phyloP scores from a whole-genome alignment of 2,888 invertebrate species.

The Stictocephala bisonia region DNA sequence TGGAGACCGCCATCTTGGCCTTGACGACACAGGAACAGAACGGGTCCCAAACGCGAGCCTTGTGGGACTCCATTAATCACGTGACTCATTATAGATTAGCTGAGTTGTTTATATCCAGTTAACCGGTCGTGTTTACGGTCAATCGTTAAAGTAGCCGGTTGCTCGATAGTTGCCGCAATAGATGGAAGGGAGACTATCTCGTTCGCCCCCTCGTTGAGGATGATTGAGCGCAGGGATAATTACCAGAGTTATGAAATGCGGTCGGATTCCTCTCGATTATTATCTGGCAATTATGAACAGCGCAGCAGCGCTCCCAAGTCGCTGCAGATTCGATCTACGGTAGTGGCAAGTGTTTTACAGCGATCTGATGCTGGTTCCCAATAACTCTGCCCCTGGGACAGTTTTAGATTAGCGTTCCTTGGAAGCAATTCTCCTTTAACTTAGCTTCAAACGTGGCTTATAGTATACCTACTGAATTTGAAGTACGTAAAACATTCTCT shows the following conservation, averaged over 20 bases:
- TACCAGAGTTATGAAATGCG: constrained; percentile 41
- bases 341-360: no score
- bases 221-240: constrained; percentile 31
- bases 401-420: no score
- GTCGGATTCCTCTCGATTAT: constrained; percentile 38
- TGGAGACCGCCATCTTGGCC: background rate
- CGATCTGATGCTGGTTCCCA: no score
- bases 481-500: no score
- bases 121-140: constrained; percentile 5
- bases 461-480: no score
- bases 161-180: background rate
- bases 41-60: background rate
- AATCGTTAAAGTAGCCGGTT: no score
- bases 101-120: background rate
- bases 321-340: constrained; percentile 26
- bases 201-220: constrained; percentile 19
- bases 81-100: constrained; percentile 23
- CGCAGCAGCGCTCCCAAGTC: constrained; percentile 1
- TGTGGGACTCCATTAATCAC: constrained; percentile 12
- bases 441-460: no score
- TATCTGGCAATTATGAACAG: constrained; percentile 33
- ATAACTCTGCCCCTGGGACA: no score
- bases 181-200: constrained; percentile 7
- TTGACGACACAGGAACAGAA: background rate
- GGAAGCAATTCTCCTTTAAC: no score